Percentiles rank a stretch among this genome's conserved stretches.
phyloP scores from a whole-genome alignment of 1,140 invertebrate genomes.

The Plectrocnemia conspersa region DNA sequence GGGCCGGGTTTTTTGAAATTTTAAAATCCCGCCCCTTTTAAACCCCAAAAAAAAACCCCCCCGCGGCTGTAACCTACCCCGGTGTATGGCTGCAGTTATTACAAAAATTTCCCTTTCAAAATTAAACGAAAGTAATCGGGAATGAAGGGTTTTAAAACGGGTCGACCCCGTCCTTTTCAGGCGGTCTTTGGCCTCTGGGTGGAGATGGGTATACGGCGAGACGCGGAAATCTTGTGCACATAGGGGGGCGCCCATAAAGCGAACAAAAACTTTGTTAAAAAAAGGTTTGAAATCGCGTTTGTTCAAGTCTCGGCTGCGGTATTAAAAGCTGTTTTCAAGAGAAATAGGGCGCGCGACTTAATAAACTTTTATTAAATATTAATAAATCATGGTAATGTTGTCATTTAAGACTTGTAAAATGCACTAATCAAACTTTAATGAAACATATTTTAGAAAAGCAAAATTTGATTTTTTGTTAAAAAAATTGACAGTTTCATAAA shows the following conservation, averaged over 20 bases:
- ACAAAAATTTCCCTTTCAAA: constrained; percentile 23
- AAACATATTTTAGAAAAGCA: no score
- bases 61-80: not conserved
- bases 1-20: no score
- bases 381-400: no score
- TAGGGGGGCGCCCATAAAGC: constrained; percentile 19
- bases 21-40: not conserved
- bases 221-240: constrained; percentile 7
- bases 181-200: not conserved
- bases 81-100: constrained; percentile 2
- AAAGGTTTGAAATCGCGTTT: constrained; percentile 32
- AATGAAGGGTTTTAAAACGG: not conserved
- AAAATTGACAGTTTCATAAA: no score
- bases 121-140: constrained; percentile 19
- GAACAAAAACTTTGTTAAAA: constrained; percentile 30
- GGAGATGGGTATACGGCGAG: not conserved
- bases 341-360: constrained; percentile 7
- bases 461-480: no score
- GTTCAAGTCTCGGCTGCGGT: constrained; percentile 21
- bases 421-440: no score
- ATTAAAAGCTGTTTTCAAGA: constrained; percentile 19
- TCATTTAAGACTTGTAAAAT: no score
- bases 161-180: not conserved
- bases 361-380: no score
- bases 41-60: no score